Evolutionary conservation across 2,888 invertebrate genomes (phyloP).

Genomic region (Tipula confusa): DNA sequence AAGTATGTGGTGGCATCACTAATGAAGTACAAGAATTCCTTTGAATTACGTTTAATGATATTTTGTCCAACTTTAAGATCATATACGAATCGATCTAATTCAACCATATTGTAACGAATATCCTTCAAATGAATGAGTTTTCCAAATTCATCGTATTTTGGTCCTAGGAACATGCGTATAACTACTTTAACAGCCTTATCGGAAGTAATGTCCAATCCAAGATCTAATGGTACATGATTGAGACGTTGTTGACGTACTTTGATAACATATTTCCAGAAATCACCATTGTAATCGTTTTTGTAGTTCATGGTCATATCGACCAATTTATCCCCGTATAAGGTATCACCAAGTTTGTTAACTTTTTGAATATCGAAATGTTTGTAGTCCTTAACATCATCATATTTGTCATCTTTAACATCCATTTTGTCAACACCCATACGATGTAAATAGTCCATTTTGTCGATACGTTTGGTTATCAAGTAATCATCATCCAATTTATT

Average conservation of each 20-base stretch:
- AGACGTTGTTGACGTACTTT: conserved; percentile 63
- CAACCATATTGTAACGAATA: conserved; percentile 60
- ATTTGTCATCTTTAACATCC: background rate
- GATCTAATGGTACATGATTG: conserved; percentile 64
- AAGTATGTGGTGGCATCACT: conserved; percentile 55
- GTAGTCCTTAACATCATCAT: background rate
- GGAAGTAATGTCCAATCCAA: conserved; percentile 57
- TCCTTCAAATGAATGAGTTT: conserved; percentile 52
- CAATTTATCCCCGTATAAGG: background rate
- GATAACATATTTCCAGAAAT: conserved; percentile 45
- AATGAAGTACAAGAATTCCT: conserved; percentile 48
- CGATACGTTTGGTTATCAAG: conserved; percentile 45
- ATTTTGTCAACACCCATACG: background rate
- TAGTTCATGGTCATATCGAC: background rate
- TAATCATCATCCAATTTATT: conserved; percentile 43
- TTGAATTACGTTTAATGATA: conserved; percentile 42
- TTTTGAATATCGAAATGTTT: background rate
- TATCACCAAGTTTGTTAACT: conserved; percentile 45
- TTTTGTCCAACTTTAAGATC: conserved; percentile 55
- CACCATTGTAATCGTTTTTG: background rate
- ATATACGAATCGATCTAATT: conserved; percentile 60
- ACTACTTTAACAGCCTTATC: conserved; percentile 56
- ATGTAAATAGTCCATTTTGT: background rate
- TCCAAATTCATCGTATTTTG: conserved; percentile 59
- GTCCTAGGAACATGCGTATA: conserved; percentile 64